These are phyloP conservation scores for Ascaphus truei DNA, from an alignment of 2,113 vertebrate species.

Conservation along the genomic window DNA sequence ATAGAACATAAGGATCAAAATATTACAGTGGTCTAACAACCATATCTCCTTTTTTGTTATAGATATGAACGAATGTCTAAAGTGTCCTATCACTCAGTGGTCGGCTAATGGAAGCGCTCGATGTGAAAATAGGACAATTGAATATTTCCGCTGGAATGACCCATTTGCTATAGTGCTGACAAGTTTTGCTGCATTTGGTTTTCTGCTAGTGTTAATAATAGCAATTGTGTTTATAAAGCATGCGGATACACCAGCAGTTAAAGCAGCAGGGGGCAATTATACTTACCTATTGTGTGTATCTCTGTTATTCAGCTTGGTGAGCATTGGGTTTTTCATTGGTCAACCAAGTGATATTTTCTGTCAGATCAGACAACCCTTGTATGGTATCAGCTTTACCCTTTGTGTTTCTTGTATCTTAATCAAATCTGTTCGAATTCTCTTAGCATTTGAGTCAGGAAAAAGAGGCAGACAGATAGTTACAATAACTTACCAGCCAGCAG, in stretches of 20 bases:
- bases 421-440: conserved; percentile 50
- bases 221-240: conserved; percentile 43
- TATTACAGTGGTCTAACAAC: too few relatives aligned
- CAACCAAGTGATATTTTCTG: conserved; percentile 47
- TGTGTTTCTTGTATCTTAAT: conserved; percentile 57
- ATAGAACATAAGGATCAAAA: too few relatives aligned
- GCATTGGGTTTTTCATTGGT: conserved; percentile 53
- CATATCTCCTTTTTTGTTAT: background rate
- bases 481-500: conserved; percentile 43
- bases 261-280: conserved; percentile 43
- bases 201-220: conserved; percentile 40
- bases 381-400: conserved; percentile 58
- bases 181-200: conserved; percentile 40
- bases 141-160: conserved; percentile 46
- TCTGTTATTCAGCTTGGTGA: conserved; percentile 50
- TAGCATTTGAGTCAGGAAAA: conserved; percentile 47
- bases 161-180: conserved; percentile 47
- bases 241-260: conserved; percentile 41
- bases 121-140: conserved; percentile 29
- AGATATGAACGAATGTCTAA: conserved; percentile 50
- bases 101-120: conserved; percentile 33
- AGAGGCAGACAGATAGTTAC: conserved; percentile 3
- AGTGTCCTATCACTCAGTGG: conserved; percentile 43
- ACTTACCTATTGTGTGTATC: conserved; percentile 51
- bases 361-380: conserved; percentile 51